Evolutionary conservation across 2,113 vertebrate species (phyloP).

Genomic region (Vulpes ferrilata): DNA sequence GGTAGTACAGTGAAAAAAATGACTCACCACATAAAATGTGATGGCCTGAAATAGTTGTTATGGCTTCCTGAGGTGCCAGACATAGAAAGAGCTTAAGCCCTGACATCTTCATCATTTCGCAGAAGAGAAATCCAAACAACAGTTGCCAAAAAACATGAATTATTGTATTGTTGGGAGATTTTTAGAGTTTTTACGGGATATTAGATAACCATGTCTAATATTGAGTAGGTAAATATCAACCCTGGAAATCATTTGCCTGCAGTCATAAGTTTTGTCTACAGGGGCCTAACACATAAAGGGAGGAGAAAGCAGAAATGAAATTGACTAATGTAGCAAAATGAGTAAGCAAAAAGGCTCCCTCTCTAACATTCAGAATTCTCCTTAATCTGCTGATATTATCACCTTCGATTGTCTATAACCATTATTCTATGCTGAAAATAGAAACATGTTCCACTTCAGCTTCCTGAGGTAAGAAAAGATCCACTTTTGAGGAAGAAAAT

Average conservation of each 20-base stretch:
- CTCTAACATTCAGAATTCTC: conserved; percentile 28
- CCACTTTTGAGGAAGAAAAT: conserved; percentile 4
- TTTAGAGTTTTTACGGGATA: background rate
- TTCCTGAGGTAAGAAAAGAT: conserved; percentile 29
- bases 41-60: conserved; percentile 2
- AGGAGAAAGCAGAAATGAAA: background rate
- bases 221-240: background rate
- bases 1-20: background rate
- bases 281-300: background rate
- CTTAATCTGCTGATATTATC: conserved; percentile 48
- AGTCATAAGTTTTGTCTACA: background rate
- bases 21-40: conserved; percentile 18
- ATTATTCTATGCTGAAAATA: conserved; percentile 21
- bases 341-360: background rate
- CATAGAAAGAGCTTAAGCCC: background rate
- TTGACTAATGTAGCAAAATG: conserved; percentile 6
- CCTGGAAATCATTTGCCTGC: background rate
- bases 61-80: background rate
- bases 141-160: background rate
- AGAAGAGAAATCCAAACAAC: background rate
- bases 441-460: background rate
- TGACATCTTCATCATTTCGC: conserved; percentile 20
- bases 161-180: conserved; percentile 21
- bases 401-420: background rate
- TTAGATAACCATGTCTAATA: conserved; percentile 32